Percentiles rank a stretch among this genome's conserved stretches.
phyloP scores from a whole-genome alignment of 2,113 vertebrate species.

The Equus przewalskii region DNA sequence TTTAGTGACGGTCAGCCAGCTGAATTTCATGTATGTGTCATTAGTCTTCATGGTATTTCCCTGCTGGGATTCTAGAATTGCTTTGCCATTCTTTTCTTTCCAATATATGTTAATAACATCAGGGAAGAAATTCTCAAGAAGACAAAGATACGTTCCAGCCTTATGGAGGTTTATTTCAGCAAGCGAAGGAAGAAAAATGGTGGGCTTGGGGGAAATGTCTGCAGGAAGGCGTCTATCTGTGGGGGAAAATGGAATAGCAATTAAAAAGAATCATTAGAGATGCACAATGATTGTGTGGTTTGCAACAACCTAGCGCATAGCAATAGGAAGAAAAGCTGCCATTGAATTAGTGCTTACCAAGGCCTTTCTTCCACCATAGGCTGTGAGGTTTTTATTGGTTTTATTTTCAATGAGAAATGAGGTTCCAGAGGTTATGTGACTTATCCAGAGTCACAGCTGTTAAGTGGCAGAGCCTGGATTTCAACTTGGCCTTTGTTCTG shows the following conservation, averaged over 20 bases:
- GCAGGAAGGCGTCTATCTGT: background rate
- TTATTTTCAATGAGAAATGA: background rate
- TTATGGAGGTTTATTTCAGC: background rate
- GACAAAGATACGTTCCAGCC: constrained; percentile 81
- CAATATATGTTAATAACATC: constrained; percentile 84
- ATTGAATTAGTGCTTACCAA: background rate
- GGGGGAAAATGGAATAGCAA: background rate
- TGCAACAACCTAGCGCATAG: background rate
- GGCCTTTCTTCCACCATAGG: background rate
- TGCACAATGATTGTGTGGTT: background rate
- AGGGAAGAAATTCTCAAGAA: constrained; percentile 88
- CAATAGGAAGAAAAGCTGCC: background rate
- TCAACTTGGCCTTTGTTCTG: background rate
- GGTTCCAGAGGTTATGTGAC: background rate
- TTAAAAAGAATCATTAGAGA: background rate
- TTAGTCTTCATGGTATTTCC: background rate
- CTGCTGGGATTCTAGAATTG: background rate
- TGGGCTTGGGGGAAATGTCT: constrained; percentile 22
- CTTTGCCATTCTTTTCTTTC: background rate
- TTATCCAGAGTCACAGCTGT: too few species aligned
- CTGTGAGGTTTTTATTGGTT: too few species aligned
- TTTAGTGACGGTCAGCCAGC: constrained; percentile 83
- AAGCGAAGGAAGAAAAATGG: constrained; percentile 74
- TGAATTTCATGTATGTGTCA: constrained; percentile 78
- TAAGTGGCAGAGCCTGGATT: background rate